A percentile compares a stretch with the other conserved stretches of the same genome.
phyloP scores from a whole-genome alignment of 2,797 vertebrate species.

The Phylloscopus collybita region DNA sequence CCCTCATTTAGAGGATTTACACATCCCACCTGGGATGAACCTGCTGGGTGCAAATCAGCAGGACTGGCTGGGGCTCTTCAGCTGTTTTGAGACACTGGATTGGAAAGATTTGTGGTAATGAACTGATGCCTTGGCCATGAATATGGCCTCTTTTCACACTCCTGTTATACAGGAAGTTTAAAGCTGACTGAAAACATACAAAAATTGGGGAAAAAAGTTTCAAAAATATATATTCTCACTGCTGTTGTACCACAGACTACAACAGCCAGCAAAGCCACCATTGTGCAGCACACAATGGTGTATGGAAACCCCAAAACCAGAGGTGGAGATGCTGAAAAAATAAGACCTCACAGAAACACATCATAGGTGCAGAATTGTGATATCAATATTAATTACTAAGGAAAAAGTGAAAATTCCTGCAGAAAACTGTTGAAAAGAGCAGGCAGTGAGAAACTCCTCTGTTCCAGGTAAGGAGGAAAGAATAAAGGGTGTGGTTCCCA shows the following conservation, averaged over 20 bases:
- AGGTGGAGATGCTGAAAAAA: neutral
- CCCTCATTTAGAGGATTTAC: neutral
- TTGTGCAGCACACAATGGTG: too few species aligned
- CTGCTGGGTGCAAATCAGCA: neutral
- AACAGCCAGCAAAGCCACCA: neutral
- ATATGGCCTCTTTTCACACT: neutral
- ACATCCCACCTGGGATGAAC: neutral
- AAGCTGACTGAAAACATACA: neutral
- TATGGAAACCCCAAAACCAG: neutral
- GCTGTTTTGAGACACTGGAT: neutral
- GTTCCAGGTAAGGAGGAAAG: neutral
- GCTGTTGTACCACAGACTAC: neutral
- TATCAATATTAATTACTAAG: neutral
- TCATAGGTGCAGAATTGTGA: fast-evolving
- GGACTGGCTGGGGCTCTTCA: neutral
- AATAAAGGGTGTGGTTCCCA: neutral
- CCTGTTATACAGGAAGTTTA: neutral
- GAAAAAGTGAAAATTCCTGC: neutral
- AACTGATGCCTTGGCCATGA: neutral
- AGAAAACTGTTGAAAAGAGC: neutral
- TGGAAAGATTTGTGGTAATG: neutral
- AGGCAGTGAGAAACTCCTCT: neutral
- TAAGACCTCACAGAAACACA: neutral
- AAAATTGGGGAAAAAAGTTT: fast-evolving
- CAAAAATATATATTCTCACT: fast-evolving